Conservation (phyloP, 2,113 vertebrate species). For the Phrynosoma blainvillii region DNA sequence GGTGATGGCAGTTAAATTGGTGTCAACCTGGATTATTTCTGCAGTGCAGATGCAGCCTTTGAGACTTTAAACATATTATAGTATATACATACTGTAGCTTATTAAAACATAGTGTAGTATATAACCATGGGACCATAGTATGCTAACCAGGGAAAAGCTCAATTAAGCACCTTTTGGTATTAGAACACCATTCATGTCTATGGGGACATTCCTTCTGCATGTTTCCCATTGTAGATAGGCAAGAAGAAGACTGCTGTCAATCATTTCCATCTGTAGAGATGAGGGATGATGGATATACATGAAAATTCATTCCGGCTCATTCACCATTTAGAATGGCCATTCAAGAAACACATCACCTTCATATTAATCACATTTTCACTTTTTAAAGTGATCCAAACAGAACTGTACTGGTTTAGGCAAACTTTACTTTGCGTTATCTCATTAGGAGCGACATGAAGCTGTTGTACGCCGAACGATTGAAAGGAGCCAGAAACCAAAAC, state of each 20-base stretch:
- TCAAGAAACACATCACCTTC: background rate
- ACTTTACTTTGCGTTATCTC: slow-evolving; percentile 6
- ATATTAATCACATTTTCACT: background rate
- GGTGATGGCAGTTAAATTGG: too few relatives aligned
- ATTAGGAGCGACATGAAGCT: slow-evolving; percentile 91
- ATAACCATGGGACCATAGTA: too few relatives aligned
- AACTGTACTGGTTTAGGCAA: slow-evolving; percentile 5
- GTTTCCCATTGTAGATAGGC: background rate
- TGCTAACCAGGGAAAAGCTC: background rate
- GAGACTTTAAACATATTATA: too few relatives aligned
- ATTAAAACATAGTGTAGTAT: too few relatives aligned
- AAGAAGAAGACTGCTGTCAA: background rate
- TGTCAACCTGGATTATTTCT: too few relatives aligned
- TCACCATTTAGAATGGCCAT: background rate
- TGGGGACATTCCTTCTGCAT: background rate
- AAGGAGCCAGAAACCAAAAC: slow-evolving; percentile 87
- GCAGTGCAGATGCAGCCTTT: too few relatives aligned
- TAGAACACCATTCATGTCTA: background rate
- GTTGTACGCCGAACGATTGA: slow-evolving; percentile 89
- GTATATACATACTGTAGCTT: background rate
- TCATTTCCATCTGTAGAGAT: background rate
- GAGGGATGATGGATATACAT: background rate
- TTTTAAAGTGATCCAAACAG: background rate
- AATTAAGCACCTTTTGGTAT: background rate
- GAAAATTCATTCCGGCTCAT: background rate